Percentiles rank a stretch among this genome's conserved stretches.
Conservation (phyloP, 2,888 invertebrate species). For the Eutolmus rufibarbis region DNA sequence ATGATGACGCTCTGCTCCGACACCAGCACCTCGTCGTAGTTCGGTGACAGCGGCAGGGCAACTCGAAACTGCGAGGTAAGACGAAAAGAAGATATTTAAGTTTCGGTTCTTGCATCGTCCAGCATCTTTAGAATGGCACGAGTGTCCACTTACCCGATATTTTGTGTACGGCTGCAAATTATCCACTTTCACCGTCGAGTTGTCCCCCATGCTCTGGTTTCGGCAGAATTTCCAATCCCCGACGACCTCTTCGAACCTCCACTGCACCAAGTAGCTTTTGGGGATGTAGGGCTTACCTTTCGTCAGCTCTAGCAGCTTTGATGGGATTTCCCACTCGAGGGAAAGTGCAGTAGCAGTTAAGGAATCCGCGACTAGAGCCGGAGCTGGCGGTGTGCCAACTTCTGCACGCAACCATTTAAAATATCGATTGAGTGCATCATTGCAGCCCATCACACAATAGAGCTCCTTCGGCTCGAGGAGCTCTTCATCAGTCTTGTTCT, state of each 20-base stretch:
- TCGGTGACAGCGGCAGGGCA: constrained; percentile 77
- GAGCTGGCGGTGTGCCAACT: constrained; percentile 75
- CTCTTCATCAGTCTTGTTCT: constrained; percentile 76
- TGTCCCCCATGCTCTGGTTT: constrained; percentile 73
- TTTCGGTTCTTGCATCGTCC: neutral
- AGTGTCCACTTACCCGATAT: constrained; percentile 74
- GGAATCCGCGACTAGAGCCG: constrained; percentile 79
- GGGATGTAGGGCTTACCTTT: constrained; percentile 67
- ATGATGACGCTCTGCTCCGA: constrained; percentile 80
- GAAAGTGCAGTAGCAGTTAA: constrained; percentile 79
- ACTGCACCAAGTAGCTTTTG: constrained; percentile 74
- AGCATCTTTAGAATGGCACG: neutral
- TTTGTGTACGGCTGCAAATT: constrained; percentile 87
- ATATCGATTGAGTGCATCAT: constrained; percentile 79
- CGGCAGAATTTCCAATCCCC: constrained; percentile 84
- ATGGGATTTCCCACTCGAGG: constrained; percentile 75
- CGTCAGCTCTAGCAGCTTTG: constrained; percentile 58
- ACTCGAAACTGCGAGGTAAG: constrained; percentile 78
- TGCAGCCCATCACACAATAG: constrained; percentile 84
- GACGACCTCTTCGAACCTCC: constrained; percentile 74
- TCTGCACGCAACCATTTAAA: constrained; percentile 74
- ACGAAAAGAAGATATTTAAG: neutral
- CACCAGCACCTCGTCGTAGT: constrained; percentile 72
- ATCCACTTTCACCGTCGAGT: constrained; percentile 74
- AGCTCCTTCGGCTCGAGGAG: constrained; percentile 73